Evolutionary conservation across 2,113 vertebrate species (phyloP), one percentile per base, ranked within the genome.

Genomic region (Vireo altiloquus): DNA sequence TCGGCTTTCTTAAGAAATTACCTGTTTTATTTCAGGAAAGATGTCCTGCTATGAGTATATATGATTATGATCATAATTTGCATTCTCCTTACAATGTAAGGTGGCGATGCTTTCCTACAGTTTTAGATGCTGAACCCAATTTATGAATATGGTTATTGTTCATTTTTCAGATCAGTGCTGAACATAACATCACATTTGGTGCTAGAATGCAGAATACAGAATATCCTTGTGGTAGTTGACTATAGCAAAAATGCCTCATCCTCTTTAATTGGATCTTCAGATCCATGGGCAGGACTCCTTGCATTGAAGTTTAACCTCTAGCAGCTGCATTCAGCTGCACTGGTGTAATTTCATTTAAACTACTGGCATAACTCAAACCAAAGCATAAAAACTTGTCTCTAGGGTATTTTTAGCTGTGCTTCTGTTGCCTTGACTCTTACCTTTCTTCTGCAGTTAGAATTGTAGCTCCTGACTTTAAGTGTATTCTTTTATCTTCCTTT

Each of bases 341-440:
- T 44, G 31, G 12, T 49, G 3, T 65, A 33, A 14, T n/a, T 77
- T 33, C 6, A 46, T 52, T 72, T 69, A 39, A 65, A 25, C 12
- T 44, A 7, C 8, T 65, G 54, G 0, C 46, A 7, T 39, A 21
- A 61, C 17, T 76, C 22, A 77, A 82, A 27, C 9, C 6, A 63
- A 79, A 57, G 30, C 15, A 9, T 9, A 28, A 49, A 57, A 40
- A 12, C 10, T 64, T 20, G 9, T 65, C 18, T 49, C 0, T 0
- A 11, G 24, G 11, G 13, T 13, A 19, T 13, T 76, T 79, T 72
- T 60, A 42, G 3, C 44, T 75, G 35, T 33, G 3, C 8, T 81
- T 60, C 4, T 15, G 14, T 50, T 88, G 5, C 14, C 30, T 76
- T 50, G 30, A 52, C 15, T 60, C 10, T 65, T 17, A 5, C 5